Base-by-base conservation (phyloP, 37 sponge, comb jelly and placozoan species). In the Haliclona indistincta region DNA sequence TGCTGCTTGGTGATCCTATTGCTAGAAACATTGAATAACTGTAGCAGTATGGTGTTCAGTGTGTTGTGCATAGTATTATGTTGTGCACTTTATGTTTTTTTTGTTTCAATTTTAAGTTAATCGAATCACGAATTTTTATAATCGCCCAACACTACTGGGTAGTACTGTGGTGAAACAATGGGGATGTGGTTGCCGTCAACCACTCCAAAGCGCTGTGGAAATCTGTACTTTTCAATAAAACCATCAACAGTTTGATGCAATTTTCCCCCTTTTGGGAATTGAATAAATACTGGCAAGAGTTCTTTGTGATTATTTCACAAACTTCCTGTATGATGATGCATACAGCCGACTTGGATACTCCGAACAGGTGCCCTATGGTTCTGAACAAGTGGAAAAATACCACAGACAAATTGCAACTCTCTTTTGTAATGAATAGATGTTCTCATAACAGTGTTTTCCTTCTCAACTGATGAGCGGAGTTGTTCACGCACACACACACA, bases 151-250 rank as follows among this genome's bases (percentile, higher is more conserved):
- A n/a, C 83, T 35, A 68, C 40, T 22, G 74, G 60, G 26, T 25
- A 39, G 19, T 74, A 4, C 8, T 30, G 6, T 65, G 83, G 83
- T 38, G 68, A 15, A 22, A 55, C 20, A 63, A 81, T 69, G 36
- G 80, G 71, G 19, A 80, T 61, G 38, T 80, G 80, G 4, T 30
- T 60, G 15, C 71, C 80, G 56, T 69, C 80, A 70, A 78, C n/a
- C 25, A 40, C 68, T 55, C 79, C 69, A 29, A 38, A 56, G 67
- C 69, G 37, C 44, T 70, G 72, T 23, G 71, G 81, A 70, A 82
- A 67, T 11, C 75, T 77, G 32, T 41, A 70, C 25, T 75, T 70
- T 29, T 25, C 37, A 26, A 64, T 43, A 43, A 83, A 69, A 22
- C 83, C 83, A 42, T 82, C 58, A 39, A 82, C 55, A 43, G 63